Percentiles rank a stretch among this genome's conserved stretches.
phyloP scores from a whole-genome alignment of 1,140 invertebrate genomes.

The Cheumatopsyche charites region DNA sequence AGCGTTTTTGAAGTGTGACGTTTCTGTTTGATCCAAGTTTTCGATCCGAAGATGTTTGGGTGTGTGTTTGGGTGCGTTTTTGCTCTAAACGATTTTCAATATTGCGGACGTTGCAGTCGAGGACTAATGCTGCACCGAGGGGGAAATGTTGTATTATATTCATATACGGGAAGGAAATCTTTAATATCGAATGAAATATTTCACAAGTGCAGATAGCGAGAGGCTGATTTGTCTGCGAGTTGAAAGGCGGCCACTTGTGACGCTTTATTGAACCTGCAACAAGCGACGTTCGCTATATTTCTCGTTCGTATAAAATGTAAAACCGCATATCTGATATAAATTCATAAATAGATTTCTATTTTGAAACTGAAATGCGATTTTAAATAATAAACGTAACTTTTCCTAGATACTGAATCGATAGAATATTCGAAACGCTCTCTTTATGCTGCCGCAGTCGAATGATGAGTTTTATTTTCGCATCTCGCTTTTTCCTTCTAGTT shows the following conservation, averaged over 20 bases:
- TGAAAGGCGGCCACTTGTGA: constrained; percentile 16
- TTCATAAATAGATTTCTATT: too few relatives aligned
- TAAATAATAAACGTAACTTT: too few relatives aligned
- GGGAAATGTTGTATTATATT: too few relatives aligned
- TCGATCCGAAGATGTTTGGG: neutral
- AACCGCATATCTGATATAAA: too few relatives aligned
- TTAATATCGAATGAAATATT: constrained; percentile 30
- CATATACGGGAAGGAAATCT: neutral
- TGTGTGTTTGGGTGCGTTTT: too few relatives aligned
- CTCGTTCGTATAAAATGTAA: neutral
- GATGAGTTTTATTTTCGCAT: constrained; percentile 30
- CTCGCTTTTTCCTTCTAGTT: constrained; percentile 32
- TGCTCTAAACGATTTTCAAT: too few relatives aligned
- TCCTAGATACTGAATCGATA: too few relatives aligned
- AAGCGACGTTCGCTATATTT: neutral
- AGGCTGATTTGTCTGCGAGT: constrained; percentile 7
- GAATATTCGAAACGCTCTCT: neutral
- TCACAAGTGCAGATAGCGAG: constrained; percentile 18
- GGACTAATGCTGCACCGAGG: too few relatives aligned
- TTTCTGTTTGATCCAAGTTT: neutral
- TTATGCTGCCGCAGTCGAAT: constrained; percentile 15
- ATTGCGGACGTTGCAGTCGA: too few relatives aligned
- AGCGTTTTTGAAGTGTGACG: neutral
- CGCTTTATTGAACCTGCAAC: constrained; percentile 28
- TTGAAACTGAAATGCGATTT: too few relatives aligned